Conservation (phyloP, 2,113 vertebrate species). For the Rattus norvegicus region DNA sequence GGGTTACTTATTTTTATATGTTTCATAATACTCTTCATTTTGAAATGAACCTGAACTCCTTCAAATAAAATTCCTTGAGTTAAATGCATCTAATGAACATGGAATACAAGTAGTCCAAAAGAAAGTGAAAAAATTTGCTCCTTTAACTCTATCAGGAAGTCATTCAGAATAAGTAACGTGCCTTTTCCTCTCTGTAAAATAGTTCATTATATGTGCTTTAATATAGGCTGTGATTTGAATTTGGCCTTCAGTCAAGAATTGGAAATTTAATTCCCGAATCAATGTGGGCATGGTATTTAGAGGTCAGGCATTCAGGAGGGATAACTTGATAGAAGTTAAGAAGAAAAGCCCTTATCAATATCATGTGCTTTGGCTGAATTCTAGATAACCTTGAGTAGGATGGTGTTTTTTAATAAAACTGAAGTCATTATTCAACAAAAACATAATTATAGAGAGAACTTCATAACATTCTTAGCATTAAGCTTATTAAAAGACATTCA, state of each 20-base stretch:
- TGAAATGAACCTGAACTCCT: constrained; percentile 92
- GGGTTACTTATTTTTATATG: not conserved
- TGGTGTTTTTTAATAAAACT: not conserved
- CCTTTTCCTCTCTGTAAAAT: not conserved
- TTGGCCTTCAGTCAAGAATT: not conserved
- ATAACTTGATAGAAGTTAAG: not conserved
- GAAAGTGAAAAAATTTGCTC: constrained; percentile 97
- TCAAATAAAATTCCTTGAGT: constrained; percentile 94
- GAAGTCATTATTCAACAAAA: not conserved
- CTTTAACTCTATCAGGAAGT: constrained; percentile 93
- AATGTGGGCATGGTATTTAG: not conserved
- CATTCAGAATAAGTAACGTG: constrained; percentile 93
- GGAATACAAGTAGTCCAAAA: constrained; percentile 98
- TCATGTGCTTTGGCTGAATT: not conserved
- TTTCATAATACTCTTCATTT: constrained; percentile 66
- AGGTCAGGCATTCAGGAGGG: not conserved
- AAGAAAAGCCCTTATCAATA: not conserved
- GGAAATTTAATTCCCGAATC: not conserved
- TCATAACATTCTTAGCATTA: not conserved
- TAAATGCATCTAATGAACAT: constrained; percentile 98
- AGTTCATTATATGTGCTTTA: constrained; percentile 29
- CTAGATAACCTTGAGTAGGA: not conserved
- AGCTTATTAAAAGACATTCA: not conserved
- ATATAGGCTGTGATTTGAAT: not conserved
- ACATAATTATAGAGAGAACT: not conserved